Evolutionary conservation across 2,888 invertebrate species (phyloP).

Genomic region (Orthosia incerta): DNA sequence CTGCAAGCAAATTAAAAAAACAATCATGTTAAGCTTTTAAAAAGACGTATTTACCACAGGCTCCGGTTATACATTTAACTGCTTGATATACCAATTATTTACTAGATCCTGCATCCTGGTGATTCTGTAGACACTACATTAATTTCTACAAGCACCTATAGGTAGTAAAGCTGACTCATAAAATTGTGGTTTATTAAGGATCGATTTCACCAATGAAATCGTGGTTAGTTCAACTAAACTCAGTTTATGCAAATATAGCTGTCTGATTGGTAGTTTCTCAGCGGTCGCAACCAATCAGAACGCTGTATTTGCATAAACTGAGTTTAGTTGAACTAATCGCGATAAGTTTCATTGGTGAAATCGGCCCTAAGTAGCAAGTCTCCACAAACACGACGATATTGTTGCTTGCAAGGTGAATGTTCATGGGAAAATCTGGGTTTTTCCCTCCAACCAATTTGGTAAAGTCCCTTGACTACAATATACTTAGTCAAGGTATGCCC

Average conservation of each 20-base stretch:
- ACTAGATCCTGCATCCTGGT: conserved; percentile 53
- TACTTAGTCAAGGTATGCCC: conserved; percentile 18
- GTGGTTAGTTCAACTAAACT: too few relatives aligned
- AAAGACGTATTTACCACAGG: conserved; percentile 1
- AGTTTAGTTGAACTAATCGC: too few relatives aligned
- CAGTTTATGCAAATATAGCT: too few relatives aligned
- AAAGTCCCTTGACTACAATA: background rate
- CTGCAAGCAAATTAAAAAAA: background rate
- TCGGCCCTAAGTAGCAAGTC: background rate
- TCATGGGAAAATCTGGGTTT: conserved; percentile 2
- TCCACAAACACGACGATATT: conserved; percentile 5
- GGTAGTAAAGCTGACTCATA: conserved; percentile 40
- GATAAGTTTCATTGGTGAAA: too few relatives aligned
- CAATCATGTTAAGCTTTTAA: background rate
- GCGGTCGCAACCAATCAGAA: too few relatives aligned
- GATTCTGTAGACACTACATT: conserved; percentile 19
- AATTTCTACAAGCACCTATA: conserved; percentile 22
- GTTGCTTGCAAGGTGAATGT: background rate
- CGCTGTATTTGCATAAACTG: too few relatives aligned
- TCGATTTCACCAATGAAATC: too few relatives aligned
- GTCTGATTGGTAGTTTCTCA: too few relatives aligned
- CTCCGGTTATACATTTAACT: conserved; percentile 37
- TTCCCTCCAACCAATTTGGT: background rate
- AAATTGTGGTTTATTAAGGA: conserved; percentile 7
- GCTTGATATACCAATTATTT: conserved; percentile 26